Evolutionary conservation across 2,888 invertebrate genomes (phyloP).

Genomic region (Maniola hyperantus): DNA sequence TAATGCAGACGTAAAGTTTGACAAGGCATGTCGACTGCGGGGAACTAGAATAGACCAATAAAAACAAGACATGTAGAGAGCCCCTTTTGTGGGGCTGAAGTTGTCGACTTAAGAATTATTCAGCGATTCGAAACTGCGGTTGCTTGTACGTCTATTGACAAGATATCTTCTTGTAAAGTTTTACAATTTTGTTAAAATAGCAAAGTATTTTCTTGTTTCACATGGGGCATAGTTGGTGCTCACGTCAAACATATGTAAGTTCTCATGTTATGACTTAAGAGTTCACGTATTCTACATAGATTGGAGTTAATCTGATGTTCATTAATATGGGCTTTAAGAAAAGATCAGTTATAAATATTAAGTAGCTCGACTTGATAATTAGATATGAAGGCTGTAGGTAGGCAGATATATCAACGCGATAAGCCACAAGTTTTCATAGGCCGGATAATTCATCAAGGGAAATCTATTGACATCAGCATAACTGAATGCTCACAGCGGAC

Average conservation of each 20-base stretch:
- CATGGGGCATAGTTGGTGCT: too few relatives aligned
- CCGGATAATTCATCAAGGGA: slow-evolving; percentile 50
- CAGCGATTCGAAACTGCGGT: slow-evolving; percentile 35
- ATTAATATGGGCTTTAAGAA: too few relatives aligned
- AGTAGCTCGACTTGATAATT: too few relatives aligned
- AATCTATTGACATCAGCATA: slow-evolving; percentile 51
- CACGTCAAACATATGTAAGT: too few relatives aligned
- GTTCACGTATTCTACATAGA: too few relatives aligned
- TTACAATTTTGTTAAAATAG: background rate
- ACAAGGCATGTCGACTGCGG: slow-evolving; percentile 54
- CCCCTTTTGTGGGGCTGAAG: slow-evolving; percentile 31
- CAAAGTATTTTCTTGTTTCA: background rate
- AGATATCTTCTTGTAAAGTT: background rate
- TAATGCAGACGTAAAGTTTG: slow-evolving; percentile 53
- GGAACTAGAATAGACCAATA: slow-evolving; percentile 62
- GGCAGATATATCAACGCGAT: slow-evolving; percentile 3
- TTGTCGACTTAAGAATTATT: slow-evolving; percentile 27
- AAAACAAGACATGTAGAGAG: slow-evolving; percentile 57
- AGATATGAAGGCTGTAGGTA: too few relatives aligned
- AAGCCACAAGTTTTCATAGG: slow-evolving; percentile 26
- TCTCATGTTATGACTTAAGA: too few relatives aligned
- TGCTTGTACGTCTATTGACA: slow-evolving; percentile 14
- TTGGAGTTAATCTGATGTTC: too few relatives aligned
- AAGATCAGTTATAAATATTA: too few relatives aligned
- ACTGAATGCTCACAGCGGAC: slow-evolving; percentile 51